phyloP scores from a whole-genome alignment of 2,113 vertebrate species.

The Spea bombifrons region DNA sequence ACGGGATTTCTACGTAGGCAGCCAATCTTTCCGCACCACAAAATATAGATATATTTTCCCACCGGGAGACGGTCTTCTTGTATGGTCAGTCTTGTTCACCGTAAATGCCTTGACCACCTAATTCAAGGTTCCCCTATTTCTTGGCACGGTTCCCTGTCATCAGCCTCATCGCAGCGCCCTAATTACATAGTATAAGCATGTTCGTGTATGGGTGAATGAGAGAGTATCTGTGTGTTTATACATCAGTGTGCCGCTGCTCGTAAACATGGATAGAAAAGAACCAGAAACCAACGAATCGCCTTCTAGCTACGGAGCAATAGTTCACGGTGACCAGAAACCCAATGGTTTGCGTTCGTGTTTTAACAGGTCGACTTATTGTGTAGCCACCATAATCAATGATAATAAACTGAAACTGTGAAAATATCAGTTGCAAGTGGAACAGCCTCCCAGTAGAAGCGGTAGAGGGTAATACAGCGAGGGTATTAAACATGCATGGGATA shows the following conservation, averaged over 20 bases:
- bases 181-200: conserved; percentile 6
- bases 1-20: too few relatives aligned
- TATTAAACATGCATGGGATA: too few relatives aligned
- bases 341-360: too few relatives aligned
- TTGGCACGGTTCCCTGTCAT: conserved; percentile 21
- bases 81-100: background rate
- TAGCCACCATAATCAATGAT: too few relatives aligned
- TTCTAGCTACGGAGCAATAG: too few relatives aligned
- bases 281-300: too few relatives aligned
- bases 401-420: too few relatives aligned
- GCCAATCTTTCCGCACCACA: background rate
- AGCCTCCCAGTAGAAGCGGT: too few relatives aligned
- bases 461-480: too few relatives aligned
- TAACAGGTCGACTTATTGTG: too few relatives aligned
- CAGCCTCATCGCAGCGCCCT: conserved; percentile 6
- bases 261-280: background rate
- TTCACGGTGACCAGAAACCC: too few relatives aligned
- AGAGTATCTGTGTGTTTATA: background rate
- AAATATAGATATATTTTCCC: background rate
- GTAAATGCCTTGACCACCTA: conserved; percentile 17
- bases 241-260: background rate
- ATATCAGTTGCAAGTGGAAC: too few relatives aligned
- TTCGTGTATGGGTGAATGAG: background rate
- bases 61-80: background rate
- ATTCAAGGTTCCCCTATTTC: conserved; percentile 21